Percentiles rank a stretch among this genome's conserved stretches.
Evolutionary conservation across 1,140 invertebrate species (phyloP).

Genomic region (Drosophila seguyi): DNA sequence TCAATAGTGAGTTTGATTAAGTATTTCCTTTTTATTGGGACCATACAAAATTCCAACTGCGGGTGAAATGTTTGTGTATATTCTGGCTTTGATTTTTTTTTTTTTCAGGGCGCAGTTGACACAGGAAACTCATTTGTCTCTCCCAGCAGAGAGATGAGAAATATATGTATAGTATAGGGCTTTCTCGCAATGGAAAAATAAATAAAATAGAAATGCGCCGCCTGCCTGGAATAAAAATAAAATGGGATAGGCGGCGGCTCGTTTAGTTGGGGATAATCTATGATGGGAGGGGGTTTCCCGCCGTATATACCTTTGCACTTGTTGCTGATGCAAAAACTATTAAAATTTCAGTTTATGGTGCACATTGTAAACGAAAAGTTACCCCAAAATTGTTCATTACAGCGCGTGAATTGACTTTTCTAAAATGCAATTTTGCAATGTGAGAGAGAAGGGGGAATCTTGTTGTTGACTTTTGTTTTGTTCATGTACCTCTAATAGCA

Average conservation of each 20-base stretch:
- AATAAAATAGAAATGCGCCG: slow-evolving; percentile 11
- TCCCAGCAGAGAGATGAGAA: background rate
- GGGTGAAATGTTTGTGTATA: slow-evolving; percentile 18
- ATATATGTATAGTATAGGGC: background rate
- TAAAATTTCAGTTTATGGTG: slow-evolving; percentile 45
- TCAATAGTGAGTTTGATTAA: slow-evolving; percentile 26
- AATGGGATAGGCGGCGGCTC: slow-evolving; percentile 2
- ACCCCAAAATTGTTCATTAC: slow-evolving; percentile 37
- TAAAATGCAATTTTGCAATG: slow-evolving; percentile 11
- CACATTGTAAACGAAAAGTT: slow-evolving; percentile 21
- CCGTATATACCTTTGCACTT: slow-evolving; percentile 6
- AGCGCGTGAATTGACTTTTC: slow-evolving; percentile 38
- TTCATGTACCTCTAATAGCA: slow-evolving; percentile 23
- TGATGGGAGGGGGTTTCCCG: slow-evolving; percentile 7
- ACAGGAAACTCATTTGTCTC: slow-evolving; percentile 68
- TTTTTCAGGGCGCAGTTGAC: slow-evolving; percentile 31
- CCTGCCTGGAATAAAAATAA: slow-evolving; percentile 20
- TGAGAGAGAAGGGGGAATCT: background rate
- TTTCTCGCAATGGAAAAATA: slow-evolving; percentile 11
- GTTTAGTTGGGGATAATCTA: background rate
- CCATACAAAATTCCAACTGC: slow-evolving; percentile 19
- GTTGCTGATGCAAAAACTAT: slow-evolving; percentile 16
- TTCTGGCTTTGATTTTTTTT: slow-evolving; percentile 13
- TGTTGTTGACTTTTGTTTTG: slow-evolving; percentile 9
- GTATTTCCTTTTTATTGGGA: slow-evolving; percentile 28